Evolutionary conservation across 2,113 vertebrate species (phyloP), one percentile per base, ranked within the genome.

Genomic region (Furnarius figulus): DNA sequence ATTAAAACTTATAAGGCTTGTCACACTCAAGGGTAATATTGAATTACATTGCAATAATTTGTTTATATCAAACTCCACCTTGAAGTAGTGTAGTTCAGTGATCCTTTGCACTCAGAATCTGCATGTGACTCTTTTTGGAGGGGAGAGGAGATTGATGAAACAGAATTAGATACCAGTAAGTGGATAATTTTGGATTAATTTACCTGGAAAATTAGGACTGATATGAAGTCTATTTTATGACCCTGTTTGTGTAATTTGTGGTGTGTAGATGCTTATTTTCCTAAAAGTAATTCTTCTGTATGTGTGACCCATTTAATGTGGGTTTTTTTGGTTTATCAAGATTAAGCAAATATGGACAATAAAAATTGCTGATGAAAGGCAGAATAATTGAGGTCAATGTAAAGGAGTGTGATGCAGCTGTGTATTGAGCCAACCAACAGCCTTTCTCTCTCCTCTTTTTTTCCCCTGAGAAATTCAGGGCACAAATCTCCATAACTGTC

Each of bases 331-430:
- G 30, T 95, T 91, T 84, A 85, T 94, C 35, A 86, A 93, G 65
- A 91, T 97, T 95, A 97, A 97, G 96, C 62, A 96, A 97, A 96
- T 87, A 79, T 55, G 70, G 95, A 91, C 82, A 96, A 93, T 71
- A 95, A 94, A 96, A 93, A 96, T 76, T 92, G 88, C 95, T 97
- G 74, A 89, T 4, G 30, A 93, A 95, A 95, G 80, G 78, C 88
- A 91, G 92, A 93, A 89, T 95, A 96, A 96, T 97, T 93, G 78
- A 97, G 93, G 94, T 93, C 95, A 96, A 30, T 85, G 81, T 96
- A 95, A 97, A 78, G 0, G 5, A 62, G 87, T 93, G 92, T 93
- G 92, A 79, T 90, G 77, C 70, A 97, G 96, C 87, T 94, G 66
- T 86, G n/a, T 93, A 33, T 91, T 21, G 84, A 93, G 86, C 89